These are phyloP conservation scores for Polydrusus pterygomalis DNA, from an alignment of 2,888 invertebrate species.

Conservation along the genomic window DNA sequence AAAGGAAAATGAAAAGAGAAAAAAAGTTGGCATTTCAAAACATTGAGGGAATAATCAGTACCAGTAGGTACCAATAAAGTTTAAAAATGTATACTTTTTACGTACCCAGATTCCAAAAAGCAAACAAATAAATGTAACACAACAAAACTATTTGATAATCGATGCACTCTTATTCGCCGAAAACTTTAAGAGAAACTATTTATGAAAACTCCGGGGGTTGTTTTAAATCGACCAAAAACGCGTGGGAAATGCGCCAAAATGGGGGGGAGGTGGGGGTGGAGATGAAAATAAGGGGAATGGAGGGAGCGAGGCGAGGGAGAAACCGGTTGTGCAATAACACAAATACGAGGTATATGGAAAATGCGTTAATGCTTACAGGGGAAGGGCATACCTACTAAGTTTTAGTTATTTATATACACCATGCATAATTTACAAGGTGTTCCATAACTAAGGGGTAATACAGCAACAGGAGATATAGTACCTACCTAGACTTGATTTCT, in stretches of 20 bases:
- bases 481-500: no score
- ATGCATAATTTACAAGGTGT: no score
- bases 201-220: neutral
- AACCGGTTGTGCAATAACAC: neutral
- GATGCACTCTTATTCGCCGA: neutral
- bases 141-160: neutral
- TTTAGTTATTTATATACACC: no score
- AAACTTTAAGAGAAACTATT: slow-evolving; percentile 6
- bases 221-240: slow-evolving; percentile 22
- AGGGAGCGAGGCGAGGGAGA: neutral
- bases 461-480: no score
- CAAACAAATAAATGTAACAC: slow-evolving; percentile 3
- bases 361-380: no score
- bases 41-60: no score
- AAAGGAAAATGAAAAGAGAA: no score
- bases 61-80: no score
- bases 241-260: slow-evolving; percentile 31
- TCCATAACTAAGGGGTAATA: no score
- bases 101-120: neutral
- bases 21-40: no score
- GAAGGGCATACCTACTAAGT: no score
- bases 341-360: neutral
- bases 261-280: slow-evolving; percentile 23
- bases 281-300: neutral
- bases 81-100: neutral